Evolutionary conservation across 1,140 invertebrate genomes (phyloP).

Genomic region (Philaenus spumarius): DNA sequence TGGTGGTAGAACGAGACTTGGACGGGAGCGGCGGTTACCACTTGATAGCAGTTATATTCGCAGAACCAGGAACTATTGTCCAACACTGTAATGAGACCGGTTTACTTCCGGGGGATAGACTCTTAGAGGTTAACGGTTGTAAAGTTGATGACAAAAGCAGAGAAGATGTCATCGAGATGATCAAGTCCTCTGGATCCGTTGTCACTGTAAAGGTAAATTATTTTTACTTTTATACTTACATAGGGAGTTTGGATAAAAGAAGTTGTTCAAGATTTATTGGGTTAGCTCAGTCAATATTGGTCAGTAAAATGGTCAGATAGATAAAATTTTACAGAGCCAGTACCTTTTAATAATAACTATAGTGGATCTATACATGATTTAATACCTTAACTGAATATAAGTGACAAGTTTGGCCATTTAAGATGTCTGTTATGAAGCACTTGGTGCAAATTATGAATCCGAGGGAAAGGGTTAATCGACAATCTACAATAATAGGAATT

Average conservation of each 20-base stretch:
- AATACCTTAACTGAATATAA: no score
- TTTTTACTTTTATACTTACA: background rate
- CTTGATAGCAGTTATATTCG: constrained; percentile 73
- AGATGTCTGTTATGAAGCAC: no score
- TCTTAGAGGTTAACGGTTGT: constrained; percentile 85
- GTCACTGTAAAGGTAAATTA: constrained; percentile 74
- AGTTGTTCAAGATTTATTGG: no score
- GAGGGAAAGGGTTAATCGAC: no score
- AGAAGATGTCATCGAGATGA: constrained; percentile 91
- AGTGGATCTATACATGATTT: no score
- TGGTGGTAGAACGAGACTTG: constrained; percentile 56
- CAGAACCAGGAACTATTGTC: constrained; percentile 78
- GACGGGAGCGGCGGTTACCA: constrained; percentile 16
- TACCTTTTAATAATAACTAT: no score
- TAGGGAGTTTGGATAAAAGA: background rate
- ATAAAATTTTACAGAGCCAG: no score
- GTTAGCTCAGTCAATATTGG: no score
- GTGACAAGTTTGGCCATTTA: no score
- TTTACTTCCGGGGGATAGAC: constrained; percentile 85
- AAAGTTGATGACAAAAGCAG: constrained; percentile 76
- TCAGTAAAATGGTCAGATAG: no score
- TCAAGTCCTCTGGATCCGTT: constrained; percentile 72
- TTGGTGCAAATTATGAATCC: no score
- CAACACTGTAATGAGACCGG: constrained; percentile 70
- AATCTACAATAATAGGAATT: no score